A percentile compares a stretch with the other conserved stretches of the same genome.
phyloP scores from a whole-genome alignment of 64 coral and sea anemone genomes.

The Pocillopora verrucosa region DNA sequence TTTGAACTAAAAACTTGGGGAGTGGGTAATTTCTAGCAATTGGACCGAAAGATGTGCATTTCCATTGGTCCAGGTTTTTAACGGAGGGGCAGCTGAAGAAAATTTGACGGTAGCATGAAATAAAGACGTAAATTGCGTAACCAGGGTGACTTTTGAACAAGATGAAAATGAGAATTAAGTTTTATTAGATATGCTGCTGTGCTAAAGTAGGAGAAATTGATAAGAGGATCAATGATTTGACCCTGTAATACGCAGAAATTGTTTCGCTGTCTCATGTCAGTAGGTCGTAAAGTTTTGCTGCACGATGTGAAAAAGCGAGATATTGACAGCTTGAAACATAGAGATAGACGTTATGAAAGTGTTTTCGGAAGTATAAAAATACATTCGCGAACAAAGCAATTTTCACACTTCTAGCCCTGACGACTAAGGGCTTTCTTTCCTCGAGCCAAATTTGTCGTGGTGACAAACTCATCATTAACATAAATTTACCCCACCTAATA shows the following conservation, averaged over 20 bases:
- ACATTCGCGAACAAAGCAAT: not conserved
- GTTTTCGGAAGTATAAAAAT: not conserved
- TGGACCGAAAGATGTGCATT: too few species aligned
- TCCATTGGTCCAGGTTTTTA: too few species aligned
- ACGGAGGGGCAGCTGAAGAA: too few species aligned
- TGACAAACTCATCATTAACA: not conserved
- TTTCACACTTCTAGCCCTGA: not conserved
- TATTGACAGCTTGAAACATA: not conserved
- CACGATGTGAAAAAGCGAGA: not conserved
- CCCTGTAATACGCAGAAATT: not conserved
- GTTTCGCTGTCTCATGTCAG: not conserved
- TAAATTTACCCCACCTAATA: not conserved
- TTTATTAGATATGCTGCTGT: not conserved
- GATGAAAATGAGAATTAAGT: not conserved
- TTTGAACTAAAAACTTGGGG: too few species aligned
- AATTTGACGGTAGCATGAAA: too few species aligned
- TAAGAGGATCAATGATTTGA: not conserved
- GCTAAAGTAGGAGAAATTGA: slow-evolving; percentile 1
- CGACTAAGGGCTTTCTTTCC: not conserved
- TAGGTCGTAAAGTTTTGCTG: not conserved
- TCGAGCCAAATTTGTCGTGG: not conserved
- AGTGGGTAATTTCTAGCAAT: too few species aligned
- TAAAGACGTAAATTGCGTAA: not conserved
- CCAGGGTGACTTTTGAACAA: not conserved
- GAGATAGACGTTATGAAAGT: not conserved